These are phyloP conservation scores for Gryllus longicercus DNA, from an alignment of 2,888 invertebrate genomes.

Conservation along the genomic window DNA sequence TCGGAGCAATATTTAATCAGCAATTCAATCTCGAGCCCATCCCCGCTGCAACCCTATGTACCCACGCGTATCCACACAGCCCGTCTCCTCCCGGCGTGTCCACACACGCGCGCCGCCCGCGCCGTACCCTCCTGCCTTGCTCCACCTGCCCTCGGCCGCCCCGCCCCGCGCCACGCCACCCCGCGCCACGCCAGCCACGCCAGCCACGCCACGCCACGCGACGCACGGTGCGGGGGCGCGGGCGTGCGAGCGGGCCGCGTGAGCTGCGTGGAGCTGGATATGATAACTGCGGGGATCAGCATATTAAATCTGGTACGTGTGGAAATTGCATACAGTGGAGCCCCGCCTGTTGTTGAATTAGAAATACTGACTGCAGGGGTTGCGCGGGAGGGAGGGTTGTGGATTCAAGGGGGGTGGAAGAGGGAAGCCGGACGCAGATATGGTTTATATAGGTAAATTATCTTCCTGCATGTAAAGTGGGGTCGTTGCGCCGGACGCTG, in stretches of 20 bases:
- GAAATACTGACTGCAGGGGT: conserved; percentile 10
- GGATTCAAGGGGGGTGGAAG: not conserved
- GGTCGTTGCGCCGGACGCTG: not conserved
- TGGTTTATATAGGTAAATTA: conserved; percentile 10
- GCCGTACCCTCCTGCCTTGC: no score
- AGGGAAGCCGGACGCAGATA: conserved; percentile 17
- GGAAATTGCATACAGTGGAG: conserved; percentile 25
- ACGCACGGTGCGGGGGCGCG: not conserved
- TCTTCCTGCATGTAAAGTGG: not conserved
- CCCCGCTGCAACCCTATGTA: not conserved
- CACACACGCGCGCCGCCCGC: no score
- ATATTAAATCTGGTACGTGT: conserved; percentile 30
- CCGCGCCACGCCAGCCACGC: no score
- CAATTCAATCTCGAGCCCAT: conserved; percentile 33
- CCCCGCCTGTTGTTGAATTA: conserved; percentile 25
- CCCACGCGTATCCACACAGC: not conserved
- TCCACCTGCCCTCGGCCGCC: no score
- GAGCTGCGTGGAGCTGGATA: not conserved
- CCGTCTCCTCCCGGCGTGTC: not conserved
- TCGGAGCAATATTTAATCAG: conserved; percentile 33
- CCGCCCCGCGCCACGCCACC: no score
- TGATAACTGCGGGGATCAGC: conserved; percentile 32
- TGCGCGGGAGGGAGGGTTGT: conserved; percentile 8
- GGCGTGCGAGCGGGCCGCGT: not conserved
- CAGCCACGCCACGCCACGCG: no score